phyloP scores from a whole-genome alignment of 2,113 vertebrate species.

The Tetrax tetrax region DNA sequence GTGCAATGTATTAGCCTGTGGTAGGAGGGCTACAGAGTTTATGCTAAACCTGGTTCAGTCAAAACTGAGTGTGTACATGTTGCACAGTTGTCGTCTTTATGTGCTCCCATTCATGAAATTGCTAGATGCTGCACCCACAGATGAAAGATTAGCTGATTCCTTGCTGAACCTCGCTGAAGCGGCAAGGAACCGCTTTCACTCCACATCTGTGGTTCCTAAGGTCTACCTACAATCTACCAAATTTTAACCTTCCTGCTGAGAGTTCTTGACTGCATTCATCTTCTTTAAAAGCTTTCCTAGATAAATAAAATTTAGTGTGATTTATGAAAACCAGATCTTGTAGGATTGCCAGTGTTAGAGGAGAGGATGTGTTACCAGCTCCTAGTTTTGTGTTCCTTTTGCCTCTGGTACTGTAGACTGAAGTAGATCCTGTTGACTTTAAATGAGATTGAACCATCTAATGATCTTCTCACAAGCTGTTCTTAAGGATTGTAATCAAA shows the following conservation, averaged over 20 bases:
- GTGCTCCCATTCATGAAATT: not conserved
- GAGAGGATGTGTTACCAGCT: not conserved
- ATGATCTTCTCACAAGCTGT: not conserved
- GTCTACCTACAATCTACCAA: not conserved
- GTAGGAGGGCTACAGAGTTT: not conserved
- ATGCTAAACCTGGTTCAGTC: not conserved
- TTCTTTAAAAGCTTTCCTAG: not conserved
- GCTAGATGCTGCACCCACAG: not conserved
- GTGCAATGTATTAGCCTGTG: not conserved
- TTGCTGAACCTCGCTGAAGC: not conserved
- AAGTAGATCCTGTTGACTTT: not conserved
- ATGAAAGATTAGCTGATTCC: not conserved
- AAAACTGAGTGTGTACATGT: not conserved
- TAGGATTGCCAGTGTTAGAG: not conserved
- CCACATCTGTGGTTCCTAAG: not conserved
- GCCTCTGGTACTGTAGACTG: not conserved
- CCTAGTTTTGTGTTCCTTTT: not conserved
- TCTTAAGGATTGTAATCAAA: not conserved
- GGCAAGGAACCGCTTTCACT: not conserved
- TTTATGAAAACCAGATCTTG: too few relatives aligned
- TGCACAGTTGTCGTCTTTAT: not conserved
- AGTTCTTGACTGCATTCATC: not conserved
- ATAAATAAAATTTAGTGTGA: too few relatives aligned
- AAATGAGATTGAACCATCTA: not conserved
- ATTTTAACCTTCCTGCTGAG: not conserved